Evolutionary conservation across 1,140 invertebrate genomes (phyloP).

Genomic region (Tetranychus urticae): DNA sequence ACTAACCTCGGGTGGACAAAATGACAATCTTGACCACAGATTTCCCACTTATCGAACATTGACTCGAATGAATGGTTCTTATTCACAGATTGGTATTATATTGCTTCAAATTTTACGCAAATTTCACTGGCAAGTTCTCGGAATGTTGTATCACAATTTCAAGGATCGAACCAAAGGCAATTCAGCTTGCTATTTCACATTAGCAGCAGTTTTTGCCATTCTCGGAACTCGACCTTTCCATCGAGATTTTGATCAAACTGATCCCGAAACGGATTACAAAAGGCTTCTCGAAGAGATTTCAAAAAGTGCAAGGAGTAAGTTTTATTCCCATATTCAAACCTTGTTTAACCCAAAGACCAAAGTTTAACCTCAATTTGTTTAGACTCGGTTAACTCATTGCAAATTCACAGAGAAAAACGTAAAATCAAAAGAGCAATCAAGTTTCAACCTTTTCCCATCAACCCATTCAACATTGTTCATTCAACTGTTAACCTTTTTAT

Average conservation of each 20-base stretch:
- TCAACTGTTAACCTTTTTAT: too few species aligned
- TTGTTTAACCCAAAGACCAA: neutral
- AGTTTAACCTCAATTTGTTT: neutral
- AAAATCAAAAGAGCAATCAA: too few species aligned
- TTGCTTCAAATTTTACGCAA: conserved; percentile 36
- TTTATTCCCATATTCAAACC: neutral
- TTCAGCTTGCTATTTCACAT: conserved; percentile 43
- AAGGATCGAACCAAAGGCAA: conserved; percentile 25
- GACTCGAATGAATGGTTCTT: conserved; percentile 61
- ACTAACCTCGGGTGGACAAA: conserved; percentile 55
- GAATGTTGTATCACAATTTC: conserved; percentile 18
- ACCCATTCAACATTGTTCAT: too few species aligned
- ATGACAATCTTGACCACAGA: conserved; percentile 47
- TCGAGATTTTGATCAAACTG: conserved; percentile 34
- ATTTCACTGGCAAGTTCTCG: conserved; percentile 41
- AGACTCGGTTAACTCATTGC: neutral
- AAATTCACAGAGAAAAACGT: neutral
- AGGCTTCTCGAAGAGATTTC: conserved; percentile 37
- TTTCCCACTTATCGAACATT: conserved; percentile 39
- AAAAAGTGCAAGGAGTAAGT: conserved; percentile 51
- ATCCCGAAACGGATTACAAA: conserved; percentile 25
- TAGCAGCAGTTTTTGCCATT: conserved; percentile 38
- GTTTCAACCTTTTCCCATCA: too few species aligned
- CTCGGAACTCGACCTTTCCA: conserved; percentile 27
- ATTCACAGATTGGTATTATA: conserved; percentile 35